These are phyloP conservation scores for Rhizoglyphus robini DNA, from an alignment of 1,140 invertebrate species.

Conservation along the genomic window DNA sequence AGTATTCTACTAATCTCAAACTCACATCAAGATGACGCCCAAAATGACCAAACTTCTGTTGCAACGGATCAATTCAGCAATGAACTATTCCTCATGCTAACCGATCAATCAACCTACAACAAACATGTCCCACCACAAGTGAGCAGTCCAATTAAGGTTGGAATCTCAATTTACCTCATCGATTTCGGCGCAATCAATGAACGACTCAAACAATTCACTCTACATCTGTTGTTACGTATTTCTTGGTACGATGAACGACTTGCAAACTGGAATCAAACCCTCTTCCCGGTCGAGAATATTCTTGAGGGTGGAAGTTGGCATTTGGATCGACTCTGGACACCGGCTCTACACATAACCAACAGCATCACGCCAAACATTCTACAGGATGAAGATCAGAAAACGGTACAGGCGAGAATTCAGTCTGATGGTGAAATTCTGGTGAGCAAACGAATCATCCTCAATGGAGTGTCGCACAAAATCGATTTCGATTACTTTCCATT, in stretches of 20 bases:
- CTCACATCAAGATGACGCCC: too few relatives aligned
- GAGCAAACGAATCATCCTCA: conserved; percentile 3
- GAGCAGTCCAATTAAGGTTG: conserved; percentile 3
- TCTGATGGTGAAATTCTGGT: conserved; percentile 7
- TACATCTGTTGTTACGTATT: conserved; percentile 10
- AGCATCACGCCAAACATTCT: conserved; percentile 9
- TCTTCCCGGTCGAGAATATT: neutral
- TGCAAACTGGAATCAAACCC: neutral
- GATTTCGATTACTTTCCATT: conserved; percentile 37
- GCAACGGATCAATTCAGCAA: conserved; percentile 1
- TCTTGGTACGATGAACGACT: conserved; percentile 10
- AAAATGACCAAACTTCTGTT: too few relatives aligned
- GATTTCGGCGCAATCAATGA: conserved; percentile 6
- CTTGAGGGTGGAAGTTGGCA: conserved; percentile 15
- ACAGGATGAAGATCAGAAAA: neutral
- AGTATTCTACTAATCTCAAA: too few relatives aligned
- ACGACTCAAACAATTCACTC: neutral
- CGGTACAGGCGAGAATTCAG: neutral
- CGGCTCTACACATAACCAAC: conserved; percentile 2
- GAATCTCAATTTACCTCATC: neutral
- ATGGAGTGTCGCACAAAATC: neutral
- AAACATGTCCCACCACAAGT: neutral
- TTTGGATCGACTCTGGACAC: conserved; percentile 9
- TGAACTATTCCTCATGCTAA: neutral
- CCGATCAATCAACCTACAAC: neutral